Percentiles rank a stretch among this genome's conserved stretches.
Evolutionary conservation across 2,113 vertebrate genomes (phyloP).

Genomic region (Syngnathus floridae): DNA sequence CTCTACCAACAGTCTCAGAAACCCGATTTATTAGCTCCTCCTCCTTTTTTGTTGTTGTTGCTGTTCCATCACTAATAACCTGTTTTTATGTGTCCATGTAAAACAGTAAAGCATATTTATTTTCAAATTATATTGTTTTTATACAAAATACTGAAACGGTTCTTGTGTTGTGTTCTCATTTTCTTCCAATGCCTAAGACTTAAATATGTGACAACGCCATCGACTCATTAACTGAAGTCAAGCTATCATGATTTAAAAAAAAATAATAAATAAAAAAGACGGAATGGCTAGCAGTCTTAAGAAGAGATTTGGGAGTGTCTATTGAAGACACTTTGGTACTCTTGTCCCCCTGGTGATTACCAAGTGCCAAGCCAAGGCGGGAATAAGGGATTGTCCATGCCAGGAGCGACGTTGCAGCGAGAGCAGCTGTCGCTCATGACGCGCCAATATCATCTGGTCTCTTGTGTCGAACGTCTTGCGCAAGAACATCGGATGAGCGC

Average conservation of each 20-base stretch:
- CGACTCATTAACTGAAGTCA: no score
- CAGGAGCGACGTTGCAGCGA: not conserved
- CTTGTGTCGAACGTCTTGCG: not conserved
- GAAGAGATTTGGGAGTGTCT: no score
- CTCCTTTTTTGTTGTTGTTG: slow-evolving; percentile 47
- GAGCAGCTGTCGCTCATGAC: slow-evolving; percentile 1
- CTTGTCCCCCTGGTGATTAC: slow-evolving; percentile 30
- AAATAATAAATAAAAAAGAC: no score
- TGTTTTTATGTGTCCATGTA: slow-evolving; percentile 67
- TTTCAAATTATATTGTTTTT: slow-evolving; percentile 76
- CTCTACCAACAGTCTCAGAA: slow-evolving; percentile 55
- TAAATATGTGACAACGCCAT: no score
- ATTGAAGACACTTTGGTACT: slow-evolving; percentile 25
- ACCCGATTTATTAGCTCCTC: slow-evolving; percentile 47
- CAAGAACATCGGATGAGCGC: not conserved
- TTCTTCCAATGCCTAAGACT: not conserved
- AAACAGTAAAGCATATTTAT: slow-evolving; percentile 78
- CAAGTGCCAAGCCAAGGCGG: not conserved
- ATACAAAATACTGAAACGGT: slow-evolving; percentile 72
- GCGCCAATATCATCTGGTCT: not conserved
- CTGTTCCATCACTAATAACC: slow-evolving; percentile 69
- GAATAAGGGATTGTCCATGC: not conserved
- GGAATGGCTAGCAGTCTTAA: no score
- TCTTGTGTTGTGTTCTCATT: slow-evolving; percentile 55
- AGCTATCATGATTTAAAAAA: no score